phyloP scores from a whole-genome alignment of 2,797 vertebrate genomes.

The Pipistrellus pygmaeus region DNA sequence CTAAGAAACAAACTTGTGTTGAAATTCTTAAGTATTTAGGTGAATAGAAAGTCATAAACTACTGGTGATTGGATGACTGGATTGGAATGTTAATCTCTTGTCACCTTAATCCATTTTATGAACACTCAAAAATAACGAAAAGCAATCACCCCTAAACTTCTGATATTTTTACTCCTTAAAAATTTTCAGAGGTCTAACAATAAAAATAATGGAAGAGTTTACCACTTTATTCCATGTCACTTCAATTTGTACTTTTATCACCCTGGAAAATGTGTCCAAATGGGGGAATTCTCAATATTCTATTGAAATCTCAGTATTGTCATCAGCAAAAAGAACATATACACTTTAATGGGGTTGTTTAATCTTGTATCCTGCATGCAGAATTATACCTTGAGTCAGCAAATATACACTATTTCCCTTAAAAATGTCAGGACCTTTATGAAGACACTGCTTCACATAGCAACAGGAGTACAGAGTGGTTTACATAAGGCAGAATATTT shows the following conservation, averaged over 20 bases:
- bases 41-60: conserved; percentile 21
- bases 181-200: conserved; percentile 25
- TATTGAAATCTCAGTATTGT: conserved; percentile 15
- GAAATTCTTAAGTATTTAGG: conserved; percentile 55
- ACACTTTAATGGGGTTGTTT: conserved; percentile 36
- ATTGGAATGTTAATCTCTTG: conserved; percentile 54
- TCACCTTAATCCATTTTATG: conserved; percentile 42
- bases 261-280: conserved; percentile 41
- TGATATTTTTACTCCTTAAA: conserved; percentile 52
- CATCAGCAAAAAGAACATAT: background rate
- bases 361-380: background rate
- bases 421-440: background rate
- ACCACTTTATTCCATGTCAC: conserved; percentile 4
- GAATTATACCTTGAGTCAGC: background rate
- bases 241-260: conserved; percentile 55
- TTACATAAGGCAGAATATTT: background rate
- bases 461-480: background rate
- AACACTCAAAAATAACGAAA: conserved; percentile 61
- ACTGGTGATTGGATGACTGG: background rate
- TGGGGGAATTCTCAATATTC: background rate
- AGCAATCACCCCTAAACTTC: background rate
- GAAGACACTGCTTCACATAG: background rate
- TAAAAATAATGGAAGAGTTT: background rate
- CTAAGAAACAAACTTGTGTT: conserved; percentile 45
- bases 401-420: background rate